Conservation (phyloP, 2,888 invertebrate genomes). For the Xestia xanthographa region DNA sequence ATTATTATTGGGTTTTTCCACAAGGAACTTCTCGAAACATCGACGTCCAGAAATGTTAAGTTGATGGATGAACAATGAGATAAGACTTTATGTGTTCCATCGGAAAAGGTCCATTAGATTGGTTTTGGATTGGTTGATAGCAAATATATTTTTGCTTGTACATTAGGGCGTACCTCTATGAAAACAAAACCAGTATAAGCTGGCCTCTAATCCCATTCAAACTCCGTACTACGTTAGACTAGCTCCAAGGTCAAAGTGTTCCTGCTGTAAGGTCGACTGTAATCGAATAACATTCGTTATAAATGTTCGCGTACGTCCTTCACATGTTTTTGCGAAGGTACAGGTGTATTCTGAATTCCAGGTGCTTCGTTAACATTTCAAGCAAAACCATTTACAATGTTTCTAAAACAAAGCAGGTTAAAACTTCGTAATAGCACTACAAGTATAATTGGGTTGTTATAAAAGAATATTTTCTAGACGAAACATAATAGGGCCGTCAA, state of each 20-base stretch:
- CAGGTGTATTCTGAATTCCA: not conserved
- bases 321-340: not conserved
- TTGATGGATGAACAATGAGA: not conserved
- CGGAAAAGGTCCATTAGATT: not conserved
- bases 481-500: conserved; percentile 40
- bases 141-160: not conserved
- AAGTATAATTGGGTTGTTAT: conserved; percentile 64
- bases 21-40: not conserved
- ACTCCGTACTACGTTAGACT: not conserved
- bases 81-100: not conserved
- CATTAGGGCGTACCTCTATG: not conserved
- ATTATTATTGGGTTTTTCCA: not conserved
- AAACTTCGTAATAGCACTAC: conserved; percentile 31
- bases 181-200: not conserved
- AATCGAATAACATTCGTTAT: not conserved
- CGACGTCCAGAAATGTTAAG: not conserved
- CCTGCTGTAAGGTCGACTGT: not conserved
- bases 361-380: not conserved
- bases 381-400: conserved; percentile 29
- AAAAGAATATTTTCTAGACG: conserved; percentile 57
- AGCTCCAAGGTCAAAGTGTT: not conserved
- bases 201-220: not conserved
- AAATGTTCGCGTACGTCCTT: not conserved
- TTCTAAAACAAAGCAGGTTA: conserved; percentile 21
- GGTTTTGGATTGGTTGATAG: too few relatives aligned